A percentile compares a stretch with the other conserved stretches of the same genome.
Evolutionary conservation across 1,140 invertebrate species (phyloP).

Genomic region (Zaprionus nigranus): DNA sequence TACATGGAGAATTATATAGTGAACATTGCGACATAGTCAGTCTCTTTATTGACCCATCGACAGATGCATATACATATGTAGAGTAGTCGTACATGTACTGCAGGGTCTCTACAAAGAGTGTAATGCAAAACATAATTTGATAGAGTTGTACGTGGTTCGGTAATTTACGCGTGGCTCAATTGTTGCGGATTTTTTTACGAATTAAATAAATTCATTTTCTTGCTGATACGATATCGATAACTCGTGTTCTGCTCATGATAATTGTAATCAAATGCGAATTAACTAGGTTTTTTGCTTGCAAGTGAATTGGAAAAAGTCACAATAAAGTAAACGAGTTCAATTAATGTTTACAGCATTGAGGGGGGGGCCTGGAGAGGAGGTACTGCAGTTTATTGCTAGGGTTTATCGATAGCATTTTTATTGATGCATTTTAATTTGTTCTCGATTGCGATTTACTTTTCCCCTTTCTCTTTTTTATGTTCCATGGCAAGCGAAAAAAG

Average conservation of each 20-base stretch:
- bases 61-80: too few species aligned
- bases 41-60: too few species aligned
- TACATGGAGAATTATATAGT: too few species aligned
- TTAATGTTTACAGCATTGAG: not conserved
- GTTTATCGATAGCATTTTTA: constrained; percentile 4
- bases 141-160: not conserved
- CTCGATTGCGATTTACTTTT: not conserved
- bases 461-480: not conserved
- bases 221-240: not conserved
- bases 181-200: not conserved
- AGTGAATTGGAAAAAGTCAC: not conserved
- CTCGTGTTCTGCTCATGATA: not conserved
- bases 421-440: not conserved
- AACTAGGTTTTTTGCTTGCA: not conserved
- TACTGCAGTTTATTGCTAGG: not conserved
- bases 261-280: not conserved
- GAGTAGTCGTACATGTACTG: too few species aligned
- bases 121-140: not conserved
- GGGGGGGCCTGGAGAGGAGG: too few species aligned
- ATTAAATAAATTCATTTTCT: not conserved
- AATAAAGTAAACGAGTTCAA: not conserved
- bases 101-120: too few species aligned
- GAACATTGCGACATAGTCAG: too few species aligned
- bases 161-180: not conserved
- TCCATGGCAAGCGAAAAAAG: not conserved